A percentile compares a stretch with the other conserved stretches of the same genome.
phyloP scores from a whole-genome alignment of 2,113 vertebrate species.

The Muscicapa adusta region DNA sequence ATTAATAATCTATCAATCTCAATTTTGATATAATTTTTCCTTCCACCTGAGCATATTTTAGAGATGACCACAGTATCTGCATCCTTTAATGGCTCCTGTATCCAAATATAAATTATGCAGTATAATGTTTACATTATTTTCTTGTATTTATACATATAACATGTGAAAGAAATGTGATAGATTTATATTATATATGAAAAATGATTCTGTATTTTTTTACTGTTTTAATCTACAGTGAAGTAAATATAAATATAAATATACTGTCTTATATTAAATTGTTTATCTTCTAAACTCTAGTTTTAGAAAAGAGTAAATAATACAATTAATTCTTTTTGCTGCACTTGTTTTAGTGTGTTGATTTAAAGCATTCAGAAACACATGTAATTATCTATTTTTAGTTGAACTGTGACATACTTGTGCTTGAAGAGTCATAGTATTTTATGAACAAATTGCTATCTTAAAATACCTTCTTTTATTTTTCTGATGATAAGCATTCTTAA shows the following conservation, averaged over 20 bases:
- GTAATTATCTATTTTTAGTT: not conserved
- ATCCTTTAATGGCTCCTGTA: not conserved
- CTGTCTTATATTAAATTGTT: not conserved
- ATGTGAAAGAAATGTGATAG: not conserved
- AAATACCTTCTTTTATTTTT: not conserved
- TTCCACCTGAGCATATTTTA: not conserved
- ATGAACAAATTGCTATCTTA: not conserved
- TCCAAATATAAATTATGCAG: not conserved
- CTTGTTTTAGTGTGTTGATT: not conserved
- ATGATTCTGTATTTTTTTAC: not conserved
- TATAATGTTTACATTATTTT: not conserved
- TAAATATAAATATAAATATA: not conserved
- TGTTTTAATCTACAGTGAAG: not conserved
- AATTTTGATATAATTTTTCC: not conserved
- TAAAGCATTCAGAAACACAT: not conserved
- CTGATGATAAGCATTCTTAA: not conserved
- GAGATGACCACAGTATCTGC: not conserved
- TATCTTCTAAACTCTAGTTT: not conserved
- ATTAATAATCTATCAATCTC: not conserved
- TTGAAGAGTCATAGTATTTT: not conserved
- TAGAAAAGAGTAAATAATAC: not conserved
- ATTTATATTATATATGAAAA: not conserved
- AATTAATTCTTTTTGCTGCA: not conserved
- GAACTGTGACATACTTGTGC: not conserved
- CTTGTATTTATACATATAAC: not conserved